Evolutionary conservation across 1,140 invertebrate genomes (phyloP).

Genomic region (Spodoptera frugiperda): DNA sequence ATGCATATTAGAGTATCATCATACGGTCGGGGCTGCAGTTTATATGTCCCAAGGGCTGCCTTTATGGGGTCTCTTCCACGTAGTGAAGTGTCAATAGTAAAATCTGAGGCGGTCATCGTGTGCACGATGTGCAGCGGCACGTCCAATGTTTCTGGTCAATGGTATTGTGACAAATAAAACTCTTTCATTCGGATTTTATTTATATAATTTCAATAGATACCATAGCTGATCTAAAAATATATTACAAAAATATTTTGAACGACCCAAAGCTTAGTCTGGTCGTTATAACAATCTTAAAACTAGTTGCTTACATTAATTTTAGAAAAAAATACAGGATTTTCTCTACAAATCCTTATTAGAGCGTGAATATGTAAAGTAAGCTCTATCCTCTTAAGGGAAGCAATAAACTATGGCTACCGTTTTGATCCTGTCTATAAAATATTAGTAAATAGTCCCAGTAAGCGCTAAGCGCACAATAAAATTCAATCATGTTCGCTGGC

Average conservation of each 20-base stretch:
- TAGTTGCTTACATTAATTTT: no score
- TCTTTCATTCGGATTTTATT: neutral
- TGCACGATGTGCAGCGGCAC: neutral
- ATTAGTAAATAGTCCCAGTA: conserved; percentile 44
- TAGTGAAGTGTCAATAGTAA: conserved; percentile 79
- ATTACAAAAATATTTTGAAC: no score
- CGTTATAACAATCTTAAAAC: no score
- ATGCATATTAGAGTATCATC: conserved; percentile 85
- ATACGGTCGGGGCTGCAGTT: conserved; percentile 74
- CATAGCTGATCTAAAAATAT: no score
- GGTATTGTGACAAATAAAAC: no score
- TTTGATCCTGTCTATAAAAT: conserved; percentile 43
- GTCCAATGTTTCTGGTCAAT: neutral
- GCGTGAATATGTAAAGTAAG: neutral
- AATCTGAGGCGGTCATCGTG: conserved; percentile 68
- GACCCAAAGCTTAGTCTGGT: no score
- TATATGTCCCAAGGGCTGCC: conserved; percentile 71
- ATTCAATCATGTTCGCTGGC: conserved; percentile 76
- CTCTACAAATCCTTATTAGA: neutral
- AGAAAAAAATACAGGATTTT: no score
- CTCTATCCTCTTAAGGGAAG: neutral
- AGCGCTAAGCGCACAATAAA: conserved; percentile 65
- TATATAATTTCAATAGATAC: no score
- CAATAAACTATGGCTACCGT: conserved; percentile 43
- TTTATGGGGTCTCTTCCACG: conserved; percentile 77